Percentiles rank a stretch among this genome's conserved stretches.
These are phyloP conservation scores for Calephelis nemesis DNA, from an alignment of 1,140 invertebrate species.

Conservation along the genomic window DNA sequence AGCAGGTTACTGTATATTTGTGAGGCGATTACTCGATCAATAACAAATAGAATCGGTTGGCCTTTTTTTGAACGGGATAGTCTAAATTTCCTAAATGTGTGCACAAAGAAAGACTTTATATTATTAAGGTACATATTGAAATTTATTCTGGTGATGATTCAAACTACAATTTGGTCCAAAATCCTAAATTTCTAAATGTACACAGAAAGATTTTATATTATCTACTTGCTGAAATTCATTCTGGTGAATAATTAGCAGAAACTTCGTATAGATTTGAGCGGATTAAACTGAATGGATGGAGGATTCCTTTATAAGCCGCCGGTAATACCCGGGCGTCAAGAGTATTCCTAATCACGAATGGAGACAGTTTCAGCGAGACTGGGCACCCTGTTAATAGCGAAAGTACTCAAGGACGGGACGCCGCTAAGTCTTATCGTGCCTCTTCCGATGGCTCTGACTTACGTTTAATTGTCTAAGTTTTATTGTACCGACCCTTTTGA, in stretches of 20 bases:
- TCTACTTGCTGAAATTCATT: slow-evolving; percentile 14
- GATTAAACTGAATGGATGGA: slow-evolving; percentile 27
- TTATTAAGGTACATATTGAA: no score
- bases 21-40: no score
- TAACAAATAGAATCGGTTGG: no score
- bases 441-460: slow-evolving; percentile 57
- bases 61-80: no score
- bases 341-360: slow-evolving; percentile 44
- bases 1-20: no score
- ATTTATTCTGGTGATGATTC: no score
- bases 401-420: slow-evolving; percentile 56
- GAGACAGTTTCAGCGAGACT: slow-evolving; percentile 25
- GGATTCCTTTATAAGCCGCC: slow-evolving; percentile 28
- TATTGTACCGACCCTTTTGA: slow-evolving; percentile 56
- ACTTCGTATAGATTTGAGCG: slow-evolving; percentile 26
- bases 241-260: slow-evolving; percentile 25
- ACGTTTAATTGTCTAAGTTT: slow-evolving; percentile 75
- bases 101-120: no score
- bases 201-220: background rate
- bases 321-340: slow-evolving; percentile 34
- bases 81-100: no score
- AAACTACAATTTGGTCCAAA: no score
- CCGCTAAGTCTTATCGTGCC: slow-evolving; percentile 65
- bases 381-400: slow-evolving; percentile 64
- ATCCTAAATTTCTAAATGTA: no score